Evolutionary conservation across 2,797 vertebrate species (phyloP), one percentile per base, ranked within the genome.

Genomic region (Pterois miles): DNA sequence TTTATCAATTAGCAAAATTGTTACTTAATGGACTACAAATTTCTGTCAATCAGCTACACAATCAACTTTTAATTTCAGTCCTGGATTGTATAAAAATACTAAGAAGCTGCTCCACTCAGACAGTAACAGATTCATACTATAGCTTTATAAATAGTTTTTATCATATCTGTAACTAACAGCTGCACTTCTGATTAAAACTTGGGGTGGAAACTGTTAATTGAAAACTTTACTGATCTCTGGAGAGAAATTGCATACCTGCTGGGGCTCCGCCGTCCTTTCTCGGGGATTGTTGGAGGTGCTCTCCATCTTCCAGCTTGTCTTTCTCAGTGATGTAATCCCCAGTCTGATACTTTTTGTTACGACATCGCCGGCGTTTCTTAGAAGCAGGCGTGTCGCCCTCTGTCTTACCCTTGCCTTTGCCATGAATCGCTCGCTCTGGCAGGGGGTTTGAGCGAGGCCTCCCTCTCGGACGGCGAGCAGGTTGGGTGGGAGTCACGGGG

Each of bases 281-380:
- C 64, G 59, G 33, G 40, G 88, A 81, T 25, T 84, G 89, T 56
- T 90, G 86, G 1, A 84, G 90, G 69, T 74, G 89, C 43, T 92
- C 93, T 62, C 91, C 93, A 22, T 96, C 96, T 48, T 92, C 95
- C 74, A 96, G 95, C 87, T 97, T 97, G 86, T 97, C 97, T 73
- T 95, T 96, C 89, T 98, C 97, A 0, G 96, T 98, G 89, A 99
- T 86, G 89, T 98, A 99, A 59, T 99, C 98, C 56, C 97, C 98
- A 0, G 96, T 98, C 92, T 99, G 97, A 83, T 99, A 99, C 82
- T 98, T 99, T 74, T 95, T 95, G 91, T 94, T 99, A 72, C 97
- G 96, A 92, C 97, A 97, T 25, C 97, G 94, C 78, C 95, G 95
- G 77, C 98, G 95, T 76, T 97, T 99, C 94, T 97, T 98, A 71